A percentile compares a stretch with the other conserved stretches of the same genome.
These are phyloP conservation scores for Parnassius mnemosyne DNA, from an alignment of 2,888 invertebrate genomes.

Conservation along the genomic window DNA sequence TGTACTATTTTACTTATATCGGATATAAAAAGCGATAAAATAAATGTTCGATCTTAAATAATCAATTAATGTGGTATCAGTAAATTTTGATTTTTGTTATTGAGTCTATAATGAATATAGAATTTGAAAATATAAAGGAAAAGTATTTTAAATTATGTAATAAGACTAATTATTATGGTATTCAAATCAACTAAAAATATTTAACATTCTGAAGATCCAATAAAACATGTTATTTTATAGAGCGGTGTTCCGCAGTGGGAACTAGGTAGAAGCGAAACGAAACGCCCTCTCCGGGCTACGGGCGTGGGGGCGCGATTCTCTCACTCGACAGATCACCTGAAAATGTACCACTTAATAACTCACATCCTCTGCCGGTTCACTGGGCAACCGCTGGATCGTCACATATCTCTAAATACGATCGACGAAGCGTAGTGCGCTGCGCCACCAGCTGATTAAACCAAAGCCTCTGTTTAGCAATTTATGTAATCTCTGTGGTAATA, in stretches of 20 bases:
- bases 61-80: too few relatives aligned
- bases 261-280: constrained; percentile 36
- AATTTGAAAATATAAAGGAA: too few relatives aligned
- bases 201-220: not conserved
- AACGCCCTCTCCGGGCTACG: constrained; percentile 32
- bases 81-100: too few relatives aligned
- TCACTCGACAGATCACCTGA: constrained; percentile 80
- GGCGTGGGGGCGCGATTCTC: constrained; percentile 61
- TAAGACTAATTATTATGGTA: not conserved
- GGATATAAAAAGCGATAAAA: too few relatives aligned
- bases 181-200: not conserved
- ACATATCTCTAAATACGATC: constrained; percentile 77
- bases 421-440: constrained; percentile 63
- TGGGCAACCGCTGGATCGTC: constrained; percentile 78
- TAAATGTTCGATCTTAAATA: too few relatives aligned
- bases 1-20: too few relatives aligned
- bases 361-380: constrained; percentile 77
- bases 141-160: too few relatives aligned
- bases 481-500: too few relatives aligned
- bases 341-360: constrained; percentile 79
- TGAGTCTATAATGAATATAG: too few relatives aligned
- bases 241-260: constrained; percentile 37
- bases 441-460: constrained; percentile 46
- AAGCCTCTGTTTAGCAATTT: constrained; percentile 23
- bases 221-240: constrained; percentile 29